Conservation (phyloP, 2,113 vertebrate genomes). For the Tychaedon coryphoeus region DNA sequence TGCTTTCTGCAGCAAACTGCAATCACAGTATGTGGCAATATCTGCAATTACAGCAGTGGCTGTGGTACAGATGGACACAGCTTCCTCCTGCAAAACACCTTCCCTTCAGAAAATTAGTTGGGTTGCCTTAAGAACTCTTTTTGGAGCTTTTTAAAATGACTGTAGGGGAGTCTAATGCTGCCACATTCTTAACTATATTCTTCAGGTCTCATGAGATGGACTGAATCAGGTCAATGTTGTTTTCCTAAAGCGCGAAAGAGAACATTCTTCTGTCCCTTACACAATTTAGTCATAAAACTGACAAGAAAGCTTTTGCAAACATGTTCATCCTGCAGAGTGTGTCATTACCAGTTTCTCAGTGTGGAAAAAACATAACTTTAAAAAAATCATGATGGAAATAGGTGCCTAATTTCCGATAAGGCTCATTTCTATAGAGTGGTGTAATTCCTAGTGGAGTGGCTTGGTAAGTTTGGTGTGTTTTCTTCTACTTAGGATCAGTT, state of each 20-base stretch:
- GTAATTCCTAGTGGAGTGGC: not conserved
- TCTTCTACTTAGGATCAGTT: not conserved
- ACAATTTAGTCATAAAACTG: not conserved
- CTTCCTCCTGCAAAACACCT: not conserved
- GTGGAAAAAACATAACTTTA: not conserved
- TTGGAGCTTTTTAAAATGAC: not conserved
- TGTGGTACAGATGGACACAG: not conserved
- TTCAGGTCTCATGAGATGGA: not conserved
- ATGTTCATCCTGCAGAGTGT: not conserved
- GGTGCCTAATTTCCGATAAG: not conserved
- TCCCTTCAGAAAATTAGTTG: not conserved
- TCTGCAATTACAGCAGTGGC: not conserved
- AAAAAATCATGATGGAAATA: not conserved
- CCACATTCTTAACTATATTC: not conserved
- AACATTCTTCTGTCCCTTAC: not conserved
- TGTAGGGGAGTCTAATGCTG: not conserved
- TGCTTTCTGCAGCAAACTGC: not conserved
- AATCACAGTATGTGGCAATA: not conserved
- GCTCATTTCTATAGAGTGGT: not conserved
- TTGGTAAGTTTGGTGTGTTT: not conserved
- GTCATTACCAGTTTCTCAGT: not conserved
- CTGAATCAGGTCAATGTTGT: not conserved
- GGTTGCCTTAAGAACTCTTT: not conserved
- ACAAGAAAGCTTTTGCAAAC: not conserved
- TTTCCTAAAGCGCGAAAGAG: not conserved